A percentile compares a stretch with the other conserved stretches of the same genome.
Evolutionary conservation across 2,888 invertebrate genomes (phyloP).

Genomic region (Schizaphis graminum): DNA sequence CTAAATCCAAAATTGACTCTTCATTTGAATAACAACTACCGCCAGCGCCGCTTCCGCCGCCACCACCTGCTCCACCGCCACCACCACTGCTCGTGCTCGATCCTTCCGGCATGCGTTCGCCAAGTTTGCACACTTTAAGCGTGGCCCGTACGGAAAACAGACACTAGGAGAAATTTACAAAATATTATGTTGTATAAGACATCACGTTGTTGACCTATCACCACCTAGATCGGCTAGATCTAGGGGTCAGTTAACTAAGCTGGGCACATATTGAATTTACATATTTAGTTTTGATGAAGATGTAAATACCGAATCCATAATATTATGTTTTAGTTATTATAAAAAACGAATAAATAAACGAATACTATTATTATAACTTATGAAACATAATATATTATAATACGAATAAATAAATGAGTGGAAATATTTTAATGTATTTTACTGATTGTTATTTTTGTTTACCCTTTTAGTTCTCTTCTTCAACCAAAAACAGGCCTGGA

Average conservation of each 20-base stretch:
- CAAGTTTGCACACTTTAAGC: slow-evolving; percentile 81
- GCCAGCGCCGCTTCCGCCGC: slow-evolving; percentile 68
- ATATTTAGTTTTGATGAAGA: not conserved
- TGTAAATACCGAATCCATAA: not conserved
- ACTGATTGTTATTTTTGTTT: not conserved
- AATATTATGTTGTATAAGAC: not conserved
- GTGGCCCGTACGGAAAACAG: slow-evolving; percentile 57
- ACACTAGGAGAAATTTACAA: slow-evolving; percentile 22
- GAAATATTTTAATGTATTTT: not conserved
- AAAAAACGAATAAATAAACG: too few species aligned
- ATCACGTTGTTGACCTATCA: not conserved
- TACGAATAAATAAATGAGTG: not conserved
- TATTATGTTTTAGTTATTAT: not conserved
- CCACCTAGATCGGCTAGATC: not conserved
- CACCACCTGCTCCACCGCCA: not conserved
- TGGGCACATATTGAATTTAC: too few species aligned
- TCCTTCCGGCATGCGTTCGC: slow-evolving; percentile 84
- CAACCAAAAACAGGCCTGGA: too few species aligned
- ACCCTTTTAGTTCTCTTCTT: not conserved
- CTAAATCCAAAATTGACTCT: slow-evolving; percentile 85
- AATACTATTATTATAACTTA: not conserved
- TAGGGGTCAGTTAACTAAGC: not conserved
- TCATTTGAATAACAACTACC: slow-evolving; percentile 72
- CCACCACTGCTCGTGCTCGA: slow-evolving; percentile 77
- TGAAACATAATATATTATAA: not conserved